Conservation (phyloP, 2,888 invertebrate genomes). For the Callimorpha dominula region DNA sequence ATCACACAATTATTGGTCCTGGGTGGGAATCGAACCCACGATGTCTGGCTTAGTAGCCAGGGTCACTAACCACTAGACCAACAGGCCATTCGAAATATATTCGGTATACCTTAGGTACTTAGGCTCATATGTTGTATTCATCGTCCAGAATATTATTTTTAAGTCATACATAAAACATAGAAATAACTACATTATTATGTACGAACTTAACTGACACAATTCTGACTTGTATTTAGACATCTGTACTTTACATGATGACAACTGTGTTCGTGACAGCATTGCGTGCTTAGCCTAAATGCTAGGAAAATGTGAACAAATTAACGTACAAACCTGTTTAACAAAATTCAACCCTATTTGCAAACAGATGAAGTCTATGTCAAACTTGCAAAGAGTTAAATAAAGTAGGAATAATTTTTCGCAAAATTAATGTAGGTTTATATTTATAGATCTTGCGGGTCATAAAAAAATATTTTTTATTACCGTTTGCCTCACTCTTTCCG, state of each 20-base stretch:
- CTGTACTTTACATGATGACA: conserved; percentile 26
- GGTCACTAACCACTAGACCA: too few species aligned
- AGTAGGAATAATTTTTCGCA: conserved; percentile 49
- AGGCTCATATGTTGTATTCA: neutral
- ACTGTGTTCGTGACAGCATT: conserved; percentile 59
- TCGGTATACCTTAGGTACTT: too few species aligned
- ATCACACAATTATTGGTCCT: too few species aligned
- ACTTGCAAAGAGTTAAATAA: conserved; percentile 3
- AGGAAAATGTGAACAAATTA: conserved; percentile 39
- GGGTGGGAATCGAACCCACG: too few species aligned
- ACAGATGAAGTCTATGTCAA: conserved; percentile 27
- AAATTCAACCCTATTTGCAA: conserved; percentile 40
- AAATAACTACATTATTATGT: neutral
- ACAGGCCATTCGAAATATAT: too few species aligned
- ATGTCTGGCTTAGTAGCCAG: too few species aligned
- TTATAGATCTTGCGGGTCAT: conserved; percentile 21
- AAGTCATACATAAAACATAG: neutral
- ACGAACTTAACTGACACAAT: conserved; percentile 20
- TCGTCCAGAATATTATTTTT: too few species aligned
- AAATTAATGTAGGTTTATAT: conserved; percentile 50
- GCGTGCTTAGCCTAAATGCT: conserved; percentile 58
- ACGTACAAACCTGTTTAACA: conserved; percentile 15
- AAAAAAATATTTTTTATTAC: neutral
- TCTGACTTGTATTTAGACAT: conserved; percentile 24
- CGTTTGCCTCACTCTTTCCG: neutral